Evolutionary conservation across 2,797 vertebrate species (phyloP).

Genomic region (Serranus cabrilla): DNA sequence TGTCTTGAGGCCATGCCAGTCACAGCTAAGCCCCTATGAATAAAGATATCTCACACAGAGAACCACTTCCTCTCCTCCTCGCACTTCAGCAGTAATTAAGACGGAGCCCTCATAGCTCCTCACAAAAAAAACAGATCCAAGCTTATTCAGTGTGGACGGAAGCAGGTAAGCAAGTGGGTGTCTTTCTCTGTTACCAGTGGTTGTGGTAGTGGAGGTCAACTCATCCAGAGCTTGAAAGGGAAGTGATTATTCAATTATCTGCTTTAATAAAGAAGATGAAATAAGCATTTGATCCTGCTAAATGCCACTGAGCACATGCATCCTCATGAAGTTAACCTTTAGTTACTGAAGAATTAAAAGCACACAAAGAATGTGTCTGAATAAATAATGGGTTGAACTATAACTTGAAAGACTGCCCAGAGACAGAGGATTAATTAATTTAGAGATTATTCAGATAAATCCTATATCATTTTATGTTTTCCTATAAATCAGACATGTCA

Average conservation of each 20-base stretch:
- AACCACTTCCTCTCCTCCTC: slow-evolving; percentile 62
- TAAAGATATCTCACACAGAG: slow-evolving; percentile 75
- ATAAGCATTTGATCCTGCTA: slow-evolving; percentile 57
- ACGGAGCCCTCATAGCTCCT: slow-evolving; percentile 41
- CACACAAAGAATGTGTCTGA: slow-evolving; percentile 37
- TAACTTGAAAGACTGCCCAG: slow-evolving; percentile 23
- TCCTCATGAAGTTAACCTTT: slow-evolving; percentile 61
- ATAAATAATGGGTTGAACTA: slow-evolving; percentile 45
- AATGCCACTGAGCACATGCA: slow-evolving; percentile 61
- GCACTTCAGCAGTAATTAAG: slow-evolving; percentile 75
- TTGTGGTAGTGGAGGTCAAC: slow-evolving; percentile 65
- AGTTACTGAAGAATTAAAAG: slow-evolving; percentile 37
- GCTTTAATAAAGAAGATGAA: slow-evolving; percentile 66
- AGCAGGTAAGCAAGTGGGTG: background rate
- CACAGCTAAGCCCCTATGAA: slow-evolving; percentile 79
- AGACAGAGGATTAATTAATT: slow-evolving; percentile 5
- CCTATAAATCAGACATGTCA: slow-evolving; percentile 3
- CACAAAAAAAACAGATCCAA: slow-evolving; percentile 9
- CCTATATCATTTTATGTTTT: background rate
- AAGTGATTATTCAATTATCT: slow-evolving; percentile 74
- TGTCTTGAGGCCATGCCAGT: slow-evolving; percentile 81
- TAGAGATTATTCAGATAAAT: slow-evolving; percentile 6
- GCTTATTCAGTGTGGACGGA: slow-evolving; percentile 3
- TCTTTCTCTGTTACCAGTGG: slow-evolving; percentile 30
- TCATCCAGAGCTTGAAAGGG: slow-evolving; percentile 52